These are phyloP conservation scores for Eriocheir sinensis DNA, from an alignment of 1,140 invertebrate species.

Conservation along the genomic window DNA sequence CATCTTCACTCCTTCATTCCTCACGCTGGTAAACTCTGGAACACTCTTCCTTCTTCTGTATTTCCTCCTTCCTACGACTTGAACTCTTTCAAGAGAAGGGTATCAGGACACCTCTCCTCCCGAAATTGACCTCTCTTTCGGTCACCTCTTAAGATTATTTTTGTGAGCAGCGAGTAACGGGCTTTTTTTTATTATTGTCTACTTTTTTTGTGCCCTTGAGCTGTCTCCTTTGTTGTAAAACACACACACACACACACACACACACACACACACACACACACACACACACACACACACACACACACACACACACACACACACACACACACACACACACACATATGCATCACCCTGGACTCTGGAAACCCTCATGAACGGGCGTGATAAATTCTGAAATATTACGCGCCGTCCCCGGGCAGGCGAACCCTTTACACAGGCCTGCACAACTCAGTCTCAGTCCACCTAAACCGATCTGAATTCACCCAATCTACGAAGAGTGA, in stretches of 20 bases:
- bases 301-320: background rate
- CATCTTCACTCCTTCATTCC: no score
- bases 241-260: background rate
- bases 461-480: background rate
- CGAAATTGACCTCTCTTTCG: no score
- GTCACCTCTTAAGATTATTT: no score
- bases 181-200: no score
- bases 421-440: background rate
- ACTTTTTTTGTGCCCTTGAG: no score
- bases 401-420: background rate
- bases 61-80: no score
- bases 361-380: background rate
- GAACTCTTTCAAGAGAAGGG: no score
- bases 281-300: conserved; percentile 22
- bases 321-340: background rate
- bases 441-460: background rate
- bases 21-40: no score
- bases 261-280: conserved; percentile 1
- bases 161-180: no score
- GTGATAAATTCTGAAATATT: conserved; percentile 16
- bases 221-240: no score
- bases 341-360: background rate
- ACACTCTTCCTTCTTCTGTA: no score
- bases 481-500: background rate
- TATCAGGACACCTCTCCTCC: no score